These are phyloP conservation scores for Cavia aperea DNA, from an alignment of 2,113 vertebrate species.

Conservation along the genomic window DNA sequence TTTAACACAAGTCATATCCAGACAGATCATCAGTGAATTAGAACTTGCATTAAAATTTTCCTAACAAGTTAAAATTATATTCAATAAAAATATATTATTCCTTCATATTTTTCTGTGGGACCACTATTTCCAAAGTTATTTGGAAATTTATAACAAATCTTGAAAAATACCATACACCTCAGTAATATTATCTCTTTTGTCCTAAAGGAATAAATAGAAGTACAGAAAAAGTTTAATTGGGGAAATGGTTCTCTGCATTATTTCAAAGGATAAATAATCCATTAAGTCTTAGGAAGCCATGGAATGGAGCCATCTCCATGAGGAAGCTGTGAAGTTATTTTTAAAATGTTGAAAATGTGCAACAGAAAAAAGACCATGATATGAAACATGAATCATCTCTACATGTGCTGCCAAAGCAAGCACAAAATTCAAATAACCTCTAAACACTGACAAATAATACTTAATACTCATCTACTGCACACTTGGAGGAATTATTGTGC, in stretches of 20 bases:
- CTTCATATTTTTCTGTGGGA: slow-evolving; percentile 15
- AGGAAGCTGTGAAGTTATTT: not conserved
- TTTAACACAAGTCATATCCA: not conserved
- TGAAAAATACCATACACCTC: not conserved
- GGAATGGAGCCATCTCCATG: not conserved
- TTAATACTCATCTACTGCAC: not conserved
- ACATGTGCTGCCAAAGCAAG: no score
- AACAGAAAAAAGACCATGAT: slow-evolving; percentile 10
- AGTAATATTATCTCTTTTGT: not conserved
- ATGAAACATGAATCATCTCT: not conserved
- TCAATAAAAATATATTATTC: slow-evolving; percentile 1
- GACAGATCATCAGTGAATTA: not conserved
- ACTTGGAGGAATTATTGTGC: not conserved
- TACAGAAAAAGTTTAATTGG: not conserved
- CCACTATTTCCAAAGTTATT: not conserved
- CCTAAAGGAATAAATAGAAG: slow-evolving; percentile 3
- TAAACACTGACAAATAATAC: not conserved
- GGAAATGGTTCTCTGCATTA: not conserved
- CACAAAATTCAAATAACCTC: not conserved
- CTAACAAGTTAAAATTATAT: slow-evolving; percentile 22
- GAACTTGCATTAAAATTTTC: not conserved
- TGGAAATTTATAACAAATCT: not conserved
- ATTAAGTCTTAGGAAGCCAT: not conserved
- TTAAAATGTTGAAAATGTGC: slow-evolving; percentile 16
- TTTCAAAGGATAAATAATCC: slow-evolving; percentile 3